Evolutionary conservation across 2,888 invertebrate species (phyloP).

Genomic region (Drosophila birchii): DNA sequence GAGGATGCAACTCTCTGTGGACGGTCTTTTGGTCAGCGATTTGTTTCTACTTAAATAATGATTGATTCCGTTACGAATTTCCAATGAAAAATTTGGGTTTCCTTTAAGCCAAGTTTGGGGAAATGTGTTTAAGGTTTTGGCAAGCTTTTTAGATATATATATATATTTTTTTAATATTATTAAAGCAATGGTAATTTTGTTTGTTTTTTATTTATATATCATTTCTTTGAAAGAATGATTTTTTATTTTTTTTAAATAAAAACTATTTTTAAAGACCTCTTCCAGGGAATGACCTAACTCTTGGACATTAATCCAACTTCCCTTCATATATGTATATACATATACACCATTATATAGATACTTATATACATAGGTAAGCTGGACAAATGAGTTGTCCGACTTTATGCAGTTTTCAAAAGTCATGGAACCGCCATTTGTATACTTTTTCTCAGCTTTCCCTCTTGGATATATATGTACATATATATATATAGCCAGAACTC

Average conservation of each 20-base stretch:
- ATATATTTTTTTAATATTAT: not conserved
- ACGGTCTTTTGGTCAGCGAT: conserved; percentile 4
- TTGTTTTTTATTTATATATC: no score
- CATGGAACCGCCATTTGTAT: not conserved
- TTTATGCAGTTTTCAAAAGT: not conserved
- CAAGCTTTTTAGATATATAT: not conserved
- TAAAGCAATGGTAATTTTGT: no score
- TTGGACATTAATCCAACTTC: not conserved
- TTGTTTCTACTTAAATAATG: conserved; percentile 8
- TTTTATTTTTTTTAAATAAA: no score
- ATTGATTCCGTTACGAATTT: not conserved
- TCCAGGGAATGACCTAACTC: not conserved
- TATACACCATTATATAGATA: not conserved
- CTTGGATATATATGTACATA: not conserved
- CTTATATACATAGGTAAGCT: not conserved
- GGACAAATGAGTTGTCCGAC: conserved; percentile 18
- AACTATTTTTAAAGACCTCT: not conserved
- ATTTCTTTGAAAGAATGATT: no score
- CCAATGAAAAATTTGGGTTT: not conserved
- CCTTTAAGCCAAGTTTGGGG: not conserved
- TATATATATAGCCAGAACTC: not conserved
- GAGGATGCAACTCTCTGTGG: not conserved
- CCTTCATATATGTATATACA: not conserved
- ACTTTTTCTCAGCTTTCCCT: not conserved
- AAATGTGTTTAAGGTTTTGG: not conserved